Conservation (phyloP, 2,888 invertebrate genomes). For the Sphecodes monilicornis region DNA sequence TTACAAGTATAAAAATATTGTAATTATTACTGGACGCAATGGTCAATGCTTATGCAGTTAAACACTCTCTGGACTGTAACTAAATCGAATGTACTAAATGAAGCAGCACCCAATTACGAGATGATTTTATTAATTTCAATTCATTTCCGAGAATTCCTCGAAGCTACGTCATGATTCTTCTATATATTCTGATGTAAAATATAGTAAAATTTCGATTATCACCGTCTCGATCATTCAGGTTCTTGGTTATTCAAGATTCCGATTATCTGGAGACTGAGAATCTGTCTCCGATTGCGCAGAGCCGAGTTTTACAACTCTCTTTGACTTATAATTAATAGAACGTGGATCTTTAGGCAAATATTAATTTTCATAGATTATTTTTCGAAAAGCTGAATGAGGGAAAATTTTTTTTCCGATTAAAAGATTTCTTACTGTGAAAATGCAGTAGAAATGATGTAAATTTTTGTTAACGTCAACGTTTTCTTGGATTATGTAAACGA, state of each 20-base stretch:
- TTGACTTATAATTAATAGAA: neutral
- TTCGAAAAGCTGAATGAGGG: neutral
- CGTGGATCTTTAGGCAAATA: neutral
- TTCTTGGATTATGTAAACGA: slow-evolving; percentile 1
- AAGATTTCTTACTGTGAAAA: neutral
- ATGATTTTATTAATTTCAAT: neutral
- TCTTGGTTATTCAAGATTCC: neutral
- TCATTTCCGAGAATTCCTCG: neutral
- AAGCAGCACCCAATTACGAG: neutral
- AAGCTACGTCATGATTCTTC: neutral
- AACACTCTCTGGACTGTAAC: neutral
- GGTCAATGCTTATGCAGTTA: neutral
- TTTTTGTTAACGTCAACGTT: slow-evolving; percentile 1
- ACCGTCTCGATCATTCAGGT: neutral
- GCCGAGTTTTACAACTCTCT: neutral
- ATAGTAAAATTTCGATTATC: neutral
- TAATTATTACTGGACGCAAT: neutral
- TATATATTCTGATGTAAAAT: neutral
- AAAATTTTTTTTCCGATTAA: neutral
- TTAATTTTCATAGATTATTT: neutral
- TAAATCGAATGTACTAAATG: no score
- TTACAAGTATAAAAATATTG: neutral
- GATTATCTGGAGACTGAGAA: neutral
- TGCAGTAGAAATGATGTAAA: neutral
- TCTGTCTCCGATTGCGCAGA: neutral